Base-by-base conservation (phyloP, 1,140 invertebrate species). In the Micrasema minimum region DNA sequence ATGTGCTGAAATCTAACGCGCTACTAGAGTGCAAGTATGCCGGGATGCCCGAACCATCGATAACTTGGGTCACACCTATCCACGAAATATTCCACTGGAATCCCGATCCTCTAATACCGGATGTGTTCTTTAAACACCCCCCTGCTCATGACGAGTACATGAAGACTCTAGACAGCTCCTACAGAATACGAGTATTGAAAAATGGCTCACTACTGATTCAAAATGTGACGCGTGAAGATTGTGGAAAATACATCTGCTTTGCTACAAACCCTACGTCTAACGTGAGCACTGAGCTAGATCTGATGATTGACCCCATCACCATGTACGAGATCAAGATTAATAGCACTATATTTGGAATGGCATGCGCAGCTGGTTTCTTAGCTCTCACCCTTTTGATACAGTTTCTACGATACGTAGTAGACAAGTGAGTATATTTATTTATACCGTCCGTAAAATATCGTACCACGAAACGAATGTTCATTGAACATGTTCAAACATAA, bases 181-280 rank as follows among this genome's bases (percentile, higher is more conserved):
- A 85, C 4, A 78, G 87, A 76, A 84, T 88, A 70, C 81, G 81
- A 77, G 79, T 88, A 5, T 77, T 85, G 4, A 84, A 85, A 11
- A 84, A 87, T 69, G 87, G 87, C 5, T 85, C 86, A 3, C 77
- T 88, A 48, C 83, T 83, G 35, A 83, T 87, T 55, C 78, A 80
- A 35, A 84, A 88, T 75, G 85, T 88, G 31, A 87, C 85, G 18
- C 86, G 94, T 66, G 86, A 89, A 67, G 94, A 97, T 81, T 91
- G 92, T 73, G 96, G 96, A n/a, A 83, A 89, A 41, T 98, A 97
- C 82, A 88, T 90, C 41, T 98, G 96, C 79, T 90, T 91, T 77
- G 94, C 93, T 12, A 89, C 90, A 66, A 97, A 96, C 83, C 89
- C 92, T 10, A 86, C 92, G 53, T 90, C 90, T 35, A 96, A 95